Conservation (phyloP, 2,113 vertebrate genomes). For the Sylvia atricapilla region DNA sequence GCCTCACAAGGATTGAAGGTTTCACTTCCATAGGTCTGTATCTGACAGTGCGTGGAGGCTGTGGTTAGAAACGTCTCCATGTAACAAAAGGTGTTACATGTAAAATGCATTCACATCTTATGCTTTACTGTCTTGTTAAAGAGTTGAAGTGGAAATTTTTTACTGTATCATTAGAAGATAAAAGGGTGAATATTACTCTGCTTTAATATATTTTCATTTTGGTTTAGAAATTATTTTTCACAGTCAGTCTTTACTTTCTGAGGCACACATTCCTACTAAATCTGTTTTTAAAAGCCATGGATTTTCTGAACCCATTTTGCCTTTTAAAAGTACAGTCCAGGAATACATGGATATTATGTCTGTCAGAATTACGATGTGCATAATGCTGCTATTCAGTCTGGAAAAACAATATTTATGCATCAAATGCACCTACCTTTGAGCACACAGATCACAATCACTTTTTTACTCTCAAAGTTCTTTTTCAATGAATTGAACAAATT, state of each 20-base stretch:
- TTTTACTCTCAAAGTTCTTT: background rate
- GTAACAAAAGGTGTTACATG: background rate
- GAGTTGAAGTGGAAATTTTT: background rate
- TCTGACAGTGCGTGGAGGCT: background rate
- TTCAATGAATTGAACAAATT: background rate
- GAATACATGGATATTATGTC: background rate
- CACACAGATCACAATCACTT: background rate
- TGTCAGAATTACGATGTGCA: background rate
- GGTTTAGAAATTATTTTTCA: background rate
- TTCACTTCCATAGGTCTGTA: background rate
- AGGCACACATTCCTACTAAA: background rate
- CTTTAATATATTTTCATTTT: background rate
- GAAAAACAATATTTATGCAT: background rate
- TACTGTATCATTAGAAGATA: background rate
- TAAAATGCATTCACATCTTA: background rate
- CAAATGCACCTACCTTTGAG: background rate
- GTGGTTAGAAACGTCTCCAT: background rate
- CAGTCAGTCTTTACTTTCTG: background rate
- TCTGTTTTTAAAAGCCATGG: background rate
- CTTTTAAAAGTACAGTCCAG: background rate
- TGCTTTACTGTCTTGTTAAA: background rate
- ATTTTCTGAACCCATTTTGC: background rate
- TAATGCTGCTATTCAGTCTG: background rate
- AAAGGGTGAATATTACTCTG: background rate
- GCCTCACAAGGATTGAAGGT: background rate